phyloP scores from a whole-genome alignment of 2,113 vertebrate genomes.

The Vicugna pacos region DNA sequence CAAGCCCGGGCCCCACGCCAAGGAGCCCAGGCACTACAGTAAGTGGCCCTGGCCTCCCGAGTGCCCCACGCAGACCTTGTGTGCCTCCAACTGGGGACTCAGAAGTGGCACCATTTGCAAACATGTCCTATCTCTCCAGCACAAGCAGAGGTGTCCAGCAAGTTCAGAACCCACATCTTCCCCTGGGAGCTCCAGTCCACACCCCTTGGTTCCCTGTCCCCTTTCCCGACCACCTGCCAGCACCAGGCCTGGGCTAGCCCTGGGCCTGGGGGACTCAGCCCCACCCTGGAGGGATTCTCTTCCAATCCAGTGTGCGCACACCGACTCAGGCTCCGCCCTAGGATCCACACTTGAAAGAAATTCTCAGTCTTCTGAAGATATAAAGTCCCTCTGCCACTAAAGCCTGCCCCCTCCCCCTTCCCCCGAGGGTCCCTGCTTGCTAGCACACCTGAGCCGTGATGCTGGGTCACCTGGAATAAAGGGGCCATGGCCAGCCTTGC shows the following conservation, averaged over 20 bases:
- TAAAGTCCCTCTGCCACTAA: slow-evolving; percentile 69
- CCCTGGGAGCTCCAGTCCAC: fast-evolving
- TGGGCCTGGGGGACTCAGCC: background rate
- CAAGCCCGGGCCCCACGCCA: slow-evolving; percentile 79
- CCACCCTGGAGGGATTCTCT: slow-evolving; percentile 77
- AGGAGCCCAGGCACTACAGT: slow-evolving; percentile 86
- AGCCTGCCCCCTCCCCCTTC: slow-evolving; percentile 85
- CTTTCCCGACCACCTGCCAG: slow-evolving; percentile 81
- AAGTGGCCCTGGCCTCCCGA: slow-evolving; percentile 73
- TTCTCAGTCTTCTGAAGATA: background rate
- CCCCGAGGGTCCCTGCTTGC: background rate
- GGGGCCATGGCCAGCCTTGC: background rate
- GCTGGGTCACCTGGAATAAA: fast-evolving
- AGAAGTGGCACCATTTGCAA: background rate
- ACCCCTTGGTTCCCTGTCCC: fast-evolving
- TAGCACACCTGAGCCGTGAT: background rate
- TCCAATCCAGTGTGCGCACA: slow-evolving; percentile 90
- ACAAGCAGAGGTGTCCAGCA: background rate
- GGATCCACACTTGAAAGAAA: slow-evolving; percentile 69
- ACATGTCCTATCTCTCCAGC: background rate
- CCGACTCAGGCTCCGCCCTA: slow-evolving; percentile 87
- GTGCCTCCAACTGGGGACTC: background rate
- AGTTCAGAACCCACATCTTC: background rate
- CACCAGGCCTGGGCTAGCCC: slow-evolving; percentile 86
- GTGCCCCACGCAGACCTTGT: fast-evolving